Evolutionary conservation across 2,888 invertebrate genomes (phyloP), one percentile per base, ranked within the genome.

Genomic region (Argyra leucocephala): DNA sequence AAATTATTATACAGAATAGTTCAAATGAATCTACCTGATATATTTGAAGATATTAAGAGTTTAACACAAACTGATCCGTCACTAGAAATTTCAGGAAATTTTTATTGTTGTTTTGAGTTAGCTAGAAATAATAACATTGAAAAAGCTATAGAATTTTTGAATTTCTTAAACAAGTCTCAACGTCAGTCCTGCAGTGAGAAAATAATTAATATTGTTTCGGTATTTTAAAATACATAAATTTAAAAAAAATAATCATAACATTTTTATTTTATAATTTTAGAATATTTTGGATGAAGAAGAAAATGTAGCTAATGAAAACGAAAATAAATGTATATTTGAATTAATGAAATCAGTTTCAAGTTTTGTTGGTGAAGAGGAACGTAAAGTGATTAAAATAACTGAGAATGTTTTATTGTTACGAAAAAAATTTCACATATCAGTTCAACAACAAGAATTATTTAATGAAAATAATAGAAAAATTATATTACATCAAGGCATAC

Each of bases 1-100:
- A 75, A 76, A 69, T 70, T 79, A 9, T 73, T 76, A 69, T 75
- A 74, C 69, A 76, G 79, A n/a, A 77, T 80, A 64, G 69, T 80
- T 0, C 77, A 78, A 69, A 64, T 76, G 48, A 71, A 76, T 67
- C 67, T 78, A 10, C 76, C 78, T 0, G 79, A 78, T 64, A 77
- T 80, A 77, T 65, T 77, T 18, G 71, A 76, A 0, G 80, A 80
- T 67, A 75, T 80, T 37, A 71, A 71, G 18, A 70, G 72, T 7
- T 65, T 80, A 3, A 74, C 75, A 0, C 77, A 76, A 67, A 75
- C 76, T 0, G 75, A 76, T 0, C 76, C 79, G 0, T 75, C 76
- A 65, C 75, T 78, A 9, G 70, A 73, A 5, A 68, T 69, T 7
- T 73, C 71, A 18, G 77, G 79, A 1, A 75, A 78, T 67, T 76